Percentiles rank a stretch among this genome's conserved stretches.
Evolutionary conservation across 2,888 invertebrate genomes (phyloP).

Genomic region (Ennomos fuscantarius): DNA sequence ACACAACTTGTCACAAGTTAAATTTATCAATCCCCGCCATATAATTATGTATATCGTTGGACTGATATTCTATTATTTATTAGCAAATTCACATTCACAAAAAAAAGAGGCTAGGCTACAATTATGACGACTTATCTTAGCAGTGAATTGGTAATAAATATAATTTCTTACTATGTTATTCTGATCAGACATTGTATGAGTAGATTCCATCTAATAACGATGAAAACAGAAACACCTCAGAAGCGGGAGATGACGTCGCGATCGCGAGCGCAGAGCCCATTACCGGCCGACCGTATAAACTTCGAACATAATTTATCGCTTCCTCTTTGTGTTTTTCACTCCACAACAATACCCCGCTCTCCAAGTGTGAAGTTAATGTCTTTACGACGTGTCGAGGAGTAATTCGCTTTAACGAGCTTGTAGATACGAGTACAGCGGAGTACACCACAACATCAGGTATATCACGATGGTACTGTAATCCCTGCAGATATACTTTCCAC

Average conservation of each 20-base stretch:
- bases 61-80: too few species aligned
- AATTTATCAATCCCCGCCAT: too few species aligned
- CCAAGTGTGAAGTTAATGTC: slow-evolving; percentile 70
- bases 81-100: too few species aligned
- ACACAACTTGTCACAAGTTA: not conserved
- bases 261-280: slow-evolving; percentile 64
- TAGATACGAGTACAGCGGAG: slow-evolving; percentile 50
- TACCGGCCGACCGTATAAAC: slow-evolving; percentile 79
- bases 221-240: slow-evolving; percentile 34
- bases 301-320: slow-evolving; percentile 82
- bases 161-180: too few species aligned
- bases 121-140: too few species aligned
- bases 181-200: too few species aligned
- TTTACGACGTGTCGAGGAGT: slow-evolving; percentile 75
- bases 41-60: too few species aligned
- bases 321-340: slow-evolving; percentile 80
- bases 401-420: slow-evolving; percentile 68
- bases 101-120: too few species aligned
- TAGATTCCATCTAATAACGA: slow-evolving; percentile 27
- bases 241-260: slow-evolving; percentile 52
- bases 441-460: slow-evolving; percentile 43
- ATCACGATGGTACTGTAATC: slow-evolving; percentile 27
- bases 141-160: too few species aligned
- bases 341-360: slow-evolving; percentile 73
- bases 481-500: slow-evolving; percentile 9